Conservation (phyloP, 2,888 invertebrate species). For the Druceiella hillmani region DNA sequence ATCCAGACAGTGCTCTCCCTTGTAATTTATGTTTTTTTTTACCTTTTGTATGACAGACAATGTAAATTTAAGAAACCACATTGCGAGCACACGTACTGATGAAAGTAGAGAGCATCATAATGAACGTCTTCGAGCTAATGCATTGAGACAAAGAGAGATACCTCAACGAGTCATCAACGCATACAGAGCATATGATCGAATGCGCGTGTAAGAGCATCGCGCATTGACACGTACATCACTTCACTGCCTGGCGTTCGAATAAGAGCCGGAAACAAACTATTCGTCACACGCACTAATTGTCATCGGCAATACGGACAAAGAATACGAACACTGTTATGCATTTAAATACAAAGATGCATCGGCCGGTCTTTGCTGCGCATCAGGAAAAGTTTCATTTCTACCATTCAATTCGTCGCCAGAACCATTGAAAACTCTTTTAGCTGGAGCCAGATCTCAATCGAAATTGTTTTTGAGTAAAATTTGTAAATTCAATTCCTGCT, state of each 20-base stretch:
- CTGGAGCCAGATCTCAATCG: constrained; percentile 10
- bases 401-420: no score
- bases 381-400: constrained; percentile 19
- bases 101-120: background rate
- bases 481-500: constrained; percentile 19
- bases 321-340: constrained; percentile 17
- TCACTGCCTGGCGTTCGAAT: constrained; percentile 16
- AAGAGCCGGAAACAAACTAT: constrained; percentile 15
- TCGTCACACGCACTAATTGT: constrained; percentile 13
- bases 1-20: no score
- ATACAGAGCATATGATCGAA: background rate
- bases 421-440: no score
- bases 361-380: constrained; percentile 18
- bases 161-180: background rate
- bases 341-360: constrained; percentile 19
- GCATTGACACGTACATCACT: constrained; percentile 14
- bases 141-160: background rate
- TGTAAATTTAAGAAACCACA: no score
- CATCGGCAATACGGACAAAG: constrained; percentile 15
- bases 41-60: no score
- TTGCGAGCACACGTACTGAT: no score
- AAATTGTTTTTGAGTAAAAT: constrained; percentile 18
- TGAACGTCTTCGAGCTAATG: background rate
- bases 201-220: constrained; percentile 1
- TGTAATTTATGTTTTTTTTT: no score